phyloP scores from a whole-genome alignment of 2,113 vertebrate species.

The Macrotis lagotis region DNA sequence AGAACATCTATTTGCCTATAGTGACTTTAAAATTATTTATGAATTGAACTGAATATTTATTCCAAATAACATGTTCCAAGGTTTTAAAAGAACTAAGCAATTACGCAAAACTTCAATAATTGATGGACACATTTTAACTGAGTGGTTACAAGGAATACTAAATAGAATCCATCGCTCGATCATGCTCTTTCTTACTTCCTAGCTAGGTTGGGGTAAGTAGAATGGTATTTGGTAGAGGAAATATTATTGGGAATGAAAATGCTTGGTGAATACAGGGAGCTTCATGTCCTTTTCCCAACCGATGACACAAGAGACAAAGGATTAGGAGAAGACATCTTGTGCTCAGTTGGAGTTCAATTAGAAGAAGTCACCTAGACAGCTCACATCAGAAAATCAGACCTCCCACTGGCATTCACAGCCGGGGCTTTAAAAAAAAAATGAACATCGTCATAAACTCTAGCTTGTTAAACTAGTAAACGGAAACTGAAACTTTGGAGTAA shows the following conservation, averaged over 20 bases:
- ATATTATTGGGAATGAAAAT: background rate
- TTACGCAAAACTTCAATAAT: slow-evolving; percentile 27
- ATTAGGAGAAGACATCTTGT: background rate
- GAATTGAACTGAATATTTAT: background rate
- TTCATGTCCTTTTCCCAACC: background rate
- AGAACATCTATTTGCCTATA: background rate
- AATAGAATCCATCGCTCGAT: background rate
- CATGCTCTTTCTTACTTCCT: slow-evolving; percentile 10
- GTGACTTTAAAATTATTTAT: background rate
- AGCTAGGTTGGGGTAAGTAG: background rate
- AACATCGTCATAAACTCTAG: background rate
- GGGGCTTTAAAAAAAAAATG: background rate
- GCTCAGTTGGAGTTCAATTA: background rate
- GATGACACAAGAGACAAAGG: background rate
- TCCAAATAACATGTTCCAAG: slow-evolving; percentile 11
- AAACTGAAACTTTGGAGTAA: background rate
- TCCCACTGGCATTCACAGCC: background rate
- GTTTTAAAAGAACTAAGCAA: slow-evolving; percentile 2
- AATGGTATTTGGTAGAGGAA: background rate
- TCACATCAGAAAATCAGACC: background rate
- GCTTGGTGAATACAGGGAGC: background rate
- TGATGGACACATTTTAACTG: slow-evolving; percentile 26
- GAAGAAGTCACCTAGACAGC: slow-evolving; percentile 7
- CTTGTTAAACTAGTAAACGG: background rate
- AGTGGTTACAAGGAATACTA: background rate